Base-by-base conservation (phyloP, 2,113 vertebrate species). In the Vidua chalybeata region DNA sequence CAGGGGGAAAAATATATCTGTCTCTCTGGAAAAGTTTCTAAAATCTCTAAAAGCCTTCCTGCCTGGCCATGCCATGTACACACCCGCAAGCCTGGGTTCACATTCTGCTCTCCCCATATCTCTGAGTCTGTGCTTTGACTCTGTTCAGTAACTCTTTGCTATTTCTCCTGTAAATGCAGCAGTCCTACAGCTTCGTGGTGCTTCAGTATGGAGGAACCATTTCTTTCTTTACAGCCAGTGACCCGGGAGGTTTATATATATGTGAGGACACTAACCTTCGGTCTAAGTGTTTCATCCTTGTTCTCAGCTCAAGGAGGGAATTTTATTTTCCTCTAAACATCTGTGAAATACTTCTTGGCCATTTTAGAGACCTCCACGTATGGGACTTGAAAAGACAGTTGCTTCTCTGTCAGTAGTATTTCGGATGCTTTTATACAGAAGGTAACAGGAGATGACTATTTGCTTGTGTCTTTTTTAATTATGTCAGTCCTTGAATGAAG, bases 201-300 rank as follows among this genome's bases (percentile, higher is more conserved):
- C 89, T 93, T 52, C 52, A 6, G 41, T n/a, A 8, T 6, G 4
- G 83, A 90, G 56, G 51, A 92, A 84, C 64, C 73, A 33, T 84
- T 96, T 95, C 93, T 82, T 33, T 92, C 84, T 89, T 93, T 90
- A 94, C 76, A 94, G 84, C 80, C 45, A 0, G 88, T 93, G 95
- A 97, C 92, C 94, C 26, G 0, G 49, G 88, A 96, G 93, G 92
- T 96, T 97, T 97, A 95, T 96, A 96, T 92, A 89, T 96, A 96
- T 95, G 90, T 64, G 85, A 96, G 92, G 90, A 97, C 93, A 89
- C 88, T 96, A 94, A 96, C 94, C 94, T 96, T 96, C 92, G 93
- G 73, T 94, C 96, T 92, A 64, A 95, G 87, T 89, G 86, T 93
- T 97, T 96, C 90, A 96, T 93, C 83, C 92, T 94, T 87, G 90